phyloP scores from a whole-genome alignment of 35 echinoderm and acorn worm genomes.

The Acanthaster planci region DNA sequence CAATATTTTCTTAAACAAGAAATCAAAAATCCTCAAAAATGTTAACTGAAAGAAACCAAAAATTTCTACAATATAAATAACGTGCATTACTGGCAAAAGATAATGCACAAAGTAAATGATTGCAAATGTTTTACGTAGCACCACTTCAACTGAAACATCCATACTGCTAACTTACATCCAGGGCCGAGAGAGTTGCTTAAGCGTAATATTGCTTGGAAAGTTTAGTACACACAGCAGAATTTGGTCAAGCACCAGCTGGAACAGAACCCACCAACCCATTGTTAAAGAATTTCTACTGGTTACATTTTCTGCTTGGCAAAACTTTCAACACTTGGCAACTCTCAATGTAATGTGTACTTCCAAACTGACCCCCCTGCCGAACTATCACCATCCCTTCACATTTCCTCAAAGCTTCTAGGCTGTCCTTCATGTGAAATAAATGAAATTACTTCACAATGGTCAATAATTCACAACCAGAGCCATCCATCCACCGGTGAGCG shows the following conservation, averaged over 20 bases:
- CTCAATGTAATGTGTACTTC: too few species aligned
- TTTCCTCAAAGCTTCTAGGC: too few species aligned
- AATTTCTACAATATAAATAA: not conserved
- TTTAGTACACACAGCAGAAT: not conserved
- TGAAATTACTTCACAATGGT: too few species aligned
- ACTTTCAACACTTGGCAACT: too few species aligned
- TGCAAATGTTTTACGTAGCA: conserved; percentile 29
- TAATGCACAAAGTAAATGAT: conserved; percentile 19
- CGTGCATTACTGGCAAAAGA: not conserved
- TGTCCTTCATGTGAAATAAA: too few species aligned
- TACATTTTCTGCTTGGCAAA: not conserved
- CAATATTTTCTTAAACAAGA: too few species aligned
- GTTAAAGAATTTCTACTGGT: not conserved
- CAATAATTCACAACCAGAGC: too few species aligned
- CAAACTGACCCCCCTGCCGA: too few species aligned
- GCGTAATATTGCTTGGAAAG: not conserved
- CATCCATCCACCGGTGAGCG: too few species aligned
- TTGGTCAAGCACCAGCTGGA: not conserved
- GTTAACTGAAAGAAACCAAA: not conserved
- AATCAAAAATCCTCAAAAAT: too few species aligned
- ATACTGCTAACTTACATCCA: not conserved
- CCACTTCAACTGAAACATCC: not conserved
- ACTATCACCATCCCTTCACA: too few species aligned
- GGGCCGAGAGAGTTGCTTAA: not conserved
- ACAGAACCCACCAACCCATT: not conserved